A percentile compares a stretch with the other conserved stretches of the same genome.
Evolutionary conservation across 1,140 invertebrate genomes (phyloP).

Genomic region (Bradynema listronoti): DNA sequence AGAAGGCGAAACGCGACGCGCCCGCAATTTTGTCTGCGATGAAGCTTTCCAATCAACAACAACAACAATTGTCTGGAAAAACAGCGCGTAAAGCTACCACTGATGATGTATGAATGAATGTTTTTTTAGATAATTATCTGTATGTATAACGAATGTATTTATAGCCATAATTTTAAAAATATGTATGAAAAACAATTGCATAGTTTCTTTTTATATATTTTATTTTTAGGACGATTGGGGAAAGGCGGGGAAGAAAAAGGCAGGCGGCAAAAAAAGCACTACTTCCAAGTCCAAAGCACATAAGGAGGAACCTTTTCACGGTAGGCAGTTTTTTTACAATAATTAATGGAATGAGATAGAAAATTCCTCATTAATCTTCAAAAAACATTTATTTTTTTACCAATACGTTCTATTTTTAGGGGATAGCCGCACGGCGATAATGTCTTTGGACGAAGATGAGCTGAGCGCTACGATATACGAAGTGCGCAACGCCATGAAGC

Average conservation of each 20-base stretch:
- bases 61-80: constrained; percentile 9
- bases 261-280: constrained; percentile 31
- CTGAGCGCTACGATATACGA: neutral
- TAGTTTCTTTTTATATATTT: constrained; percentile 7
- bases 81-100: constrained; percentile 1
- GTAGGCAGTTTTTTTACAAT: constrained; percentile 7
- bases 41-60: constrained; percentile 14
- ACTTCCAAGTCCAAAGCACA: constrained; percentile 10
- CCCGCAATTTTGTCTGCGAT: constrained; percentile 10
- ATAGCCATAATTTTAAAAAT: neutral
- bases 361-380: constrained; percentile 4
- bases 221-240: constrained; percentile 44
- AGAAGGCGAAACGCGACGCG: constrained; percentile 25
- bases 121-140: constrained; percentile 5
- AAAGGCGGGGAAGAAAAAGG: constrained; percentile 28
- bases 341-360: neutral
- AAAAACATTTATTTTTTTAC: too few species aligned
- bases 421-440: too few species aligned
- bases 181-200: constrained; percentile 5
- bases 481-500: neutral
- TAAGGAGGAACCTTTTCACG: neutral
- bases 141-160: constrained; percentile 3
- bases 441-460: neutral
- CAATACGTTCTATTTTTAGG: too few species aligned
- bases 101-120: constrained; percentile 14